Evolutionary conservation across 2,888 invertebrate genomes (phyloP), one percentile per base, ranked within the genome.

Genomic region (Pseudeuparius sepicola): DNA sequence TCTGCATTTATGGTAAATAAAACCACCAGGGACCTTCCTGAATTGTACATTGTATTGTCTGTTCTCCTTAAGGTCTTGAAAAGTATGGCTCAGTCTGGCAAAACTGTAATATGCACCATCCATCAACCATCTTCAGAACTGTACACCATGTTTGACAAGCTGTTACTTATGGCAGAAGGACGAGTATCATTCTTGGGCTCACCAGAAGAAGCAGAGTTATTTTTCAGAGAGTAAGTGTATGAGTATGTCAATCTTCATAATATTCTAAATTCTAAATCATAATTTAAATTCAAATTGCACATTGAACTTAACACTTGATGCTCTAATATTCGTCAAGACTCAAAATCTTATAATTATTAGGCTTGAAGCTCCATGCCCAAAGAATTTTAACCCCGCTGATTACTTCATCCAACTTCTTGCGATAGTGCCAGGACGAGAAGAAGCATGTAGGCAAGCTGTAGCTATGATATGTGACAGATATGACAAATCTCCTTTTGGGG

Each of bases 81-180:
- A 60, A 71, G 75, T 23, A 61, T 85, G 36, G 78, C 84, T 2
- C 73, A 73, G 50, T 79, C 78, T 49, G 89, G 92, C 14, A 90
- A 89, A 65, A 92, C 92, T 0, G 80, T 94, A 34, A 72, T 94
- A 14, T 80, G 85, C 52, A 94, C 94, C 1, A 88, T 96, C 43
- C 96, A 96, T 65, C 96, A 96, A 61, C 96, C 96, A 0, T 88
- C 88, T 0, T 92, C 90, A 0, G 90, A 94, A 59, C 61, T 88
- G 14, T 94, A 85, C 56, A 78, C 83, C 12, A 74, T 92, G 65
- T 94, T 96, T 54, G 89, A 93, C 61, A 84, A 83, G 53, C 70
- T 90, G 31, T 66, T 89, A 6, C 70, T 94, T 39, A 79, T 96
- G 78, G 85, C 92, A 0, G 92, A 93, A 54, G 96, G 96, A 2